phyloP scores from a whole-genome alignment of 1,140 invertebrate species.

The Zeugodacus cucurbitae region DNA sequence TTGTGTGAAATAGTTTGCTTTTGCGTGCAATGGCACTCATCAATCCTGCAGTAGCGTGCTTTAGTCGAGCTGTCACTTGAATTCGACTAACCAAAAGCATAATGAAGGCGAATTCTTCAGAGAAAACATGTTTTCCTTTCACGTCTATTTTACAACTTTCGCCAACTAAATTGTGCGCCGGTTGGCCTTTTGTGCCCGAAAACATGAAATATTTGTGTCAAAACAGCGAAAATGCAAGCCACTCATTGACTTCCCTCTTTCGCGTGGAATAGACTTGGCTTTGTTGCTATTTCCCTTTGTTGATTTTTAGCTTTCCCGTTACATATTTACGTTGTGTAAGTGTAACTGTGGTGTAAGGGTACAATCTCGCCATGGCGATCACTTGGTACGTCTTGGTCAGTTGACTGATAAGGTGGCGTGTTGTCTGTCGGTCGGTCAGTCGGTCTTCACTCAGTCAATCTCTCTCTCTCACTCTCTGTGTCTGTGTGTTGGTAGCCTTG shows the following conservation, averaged over 20 bases:
- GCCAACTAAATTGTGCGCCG: background rate
- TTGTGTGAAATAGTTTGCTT: background rate
- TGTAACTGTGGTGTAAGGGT: background rate
- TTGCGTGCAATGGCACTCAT: background rate
- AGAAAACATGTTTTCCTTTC: background rate
- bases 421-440: background rate
- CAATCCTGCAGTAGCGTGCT: background rate
- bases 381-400: background rate
- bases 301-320: background rate
- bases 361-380: background rate
- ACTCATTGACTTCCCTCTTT: slow-evolving; percentile 13
- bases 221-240: background rate
- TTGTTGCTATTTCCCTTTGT: background rate
- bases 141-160: background rate
- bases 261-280: background rate
- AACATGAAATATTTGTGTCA: slow-evolving; percentile 30
- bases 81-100: background rate
- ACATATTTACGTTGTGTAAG: background rate
- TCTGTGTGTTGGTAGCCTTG: background rate
- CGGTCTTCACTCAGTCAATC: background rate
- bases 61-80: background rate
- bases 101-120: background rate
- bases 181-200: slow-evolving; percentile 7
- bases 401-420: background rate
- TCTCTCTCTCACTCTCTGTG: background rate